These are phyloP conservation scores for Lacerta viridis DNA, from an alignment of 2,797 vertebrate genomes.

Conservation along the genomic window DNA sequence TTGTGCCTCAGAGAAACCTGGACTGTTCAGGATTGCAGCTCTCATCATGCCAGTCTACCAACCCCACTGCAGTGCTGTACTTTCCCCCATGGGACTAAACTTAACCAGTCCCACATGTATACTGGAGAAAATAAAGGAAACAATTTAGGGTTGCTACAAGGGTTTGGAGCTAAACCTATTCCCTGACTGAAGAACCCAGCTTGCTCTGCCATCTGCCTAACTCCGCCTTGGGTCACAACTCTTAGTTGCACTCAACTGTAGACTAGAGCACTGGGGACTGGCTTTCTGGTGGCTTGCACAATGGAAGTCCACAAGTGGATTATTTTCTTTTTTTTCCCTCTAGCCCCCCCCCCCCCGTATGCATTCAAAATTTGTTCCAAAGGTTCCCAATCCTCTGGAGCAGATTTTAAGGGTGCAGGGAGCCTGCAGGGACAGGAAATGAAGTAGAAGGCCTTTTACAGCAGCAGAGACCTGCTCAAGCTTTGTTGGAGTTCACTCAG, in stretches of 20 bases:
- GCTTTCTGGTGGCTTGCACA: background rate
- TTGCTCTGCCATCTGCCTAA: background rate
- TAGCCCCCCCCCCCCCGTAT: no score
- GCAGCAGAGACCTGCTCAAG: no score
- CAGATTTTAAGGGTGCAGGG: no score
- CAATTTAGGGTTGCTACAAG: background rate
- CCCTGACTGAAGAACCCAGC: background rate
- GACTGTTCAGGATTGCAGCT: background rate
- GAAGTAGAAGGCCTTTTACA: no score
- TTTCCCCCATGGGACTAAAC: background rate
- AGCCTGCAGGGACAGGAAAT: no score
- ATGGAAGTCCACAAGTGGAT: no score
- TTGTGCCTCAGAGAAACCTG: background rate
- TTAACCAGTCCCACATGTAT: background rate
- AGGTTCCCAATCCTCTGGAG: no score
- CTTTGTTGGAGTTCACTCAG: background rate
- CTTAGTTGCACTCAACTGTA: background rate
- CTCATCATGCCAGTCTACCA: background rate
- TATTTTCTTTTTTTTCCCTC: no score
- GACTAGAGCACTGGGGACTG: background rate
- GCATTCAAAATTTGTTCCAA: no score
- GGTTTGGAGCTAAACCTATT: background rate
- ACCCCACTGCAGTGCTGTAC: background rate
- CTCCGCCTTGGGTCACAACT: no score
- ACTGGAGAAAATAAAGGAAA: background rate